phyloP scores from a whole-genome alignment of 2,113 vertebrate genomes.

The Bos indicus region DNA sequence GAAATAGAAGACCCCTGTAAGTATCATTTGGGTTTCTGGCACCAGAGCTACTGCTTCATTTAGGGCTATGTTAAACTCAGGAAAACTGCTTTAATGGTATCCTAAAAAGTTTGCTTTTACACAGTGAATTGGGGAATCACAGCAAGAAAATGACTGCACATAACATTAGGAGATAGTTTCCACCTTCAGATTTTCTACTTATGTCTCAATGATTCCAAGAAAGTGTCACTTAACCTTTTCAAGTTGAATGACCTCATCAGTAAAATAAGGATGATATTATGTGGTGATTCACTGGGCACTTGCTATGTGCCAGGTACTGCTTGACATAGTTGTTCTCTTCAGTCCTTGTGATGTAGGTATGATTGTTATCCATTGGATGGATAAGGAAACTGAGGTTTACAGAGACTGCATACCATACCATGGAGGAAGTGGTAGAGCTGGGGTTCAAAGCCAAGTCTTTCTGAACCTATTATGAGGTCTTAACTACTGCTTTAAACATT shows the following conservation, averaged over 20 bases:
- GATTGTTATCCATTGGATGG: background rate
- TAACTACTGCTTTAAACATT: background rate
- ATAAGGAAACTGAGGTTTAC: background rate
- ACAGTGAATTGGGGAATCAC: background rate
- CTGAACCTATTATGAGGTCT: background rate
- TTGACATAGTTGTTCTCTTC: background rate
- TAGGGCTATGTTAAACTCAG: background rate
- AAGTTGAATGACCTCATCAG: background rate
- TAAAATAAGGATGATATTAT: background rate
- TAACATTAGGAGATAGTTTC: background rate
- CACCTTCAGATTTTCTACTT: background rate
- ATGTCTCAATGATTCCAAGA: background rate
- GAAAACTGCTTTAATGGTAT: background rate
- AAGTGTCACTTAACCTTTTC: background rate
- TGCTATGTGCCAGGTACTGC: background rate
- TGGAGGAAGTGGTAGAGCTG: background rate
- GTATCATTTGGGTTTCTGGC: background rate
- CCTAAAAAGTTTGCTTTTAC: background rate
- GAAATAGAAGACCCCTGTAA: background rate
- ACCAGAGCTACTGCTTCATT: background rate
- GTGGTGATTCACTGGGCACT: background rate
- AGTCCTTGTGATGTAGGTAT: background rate
- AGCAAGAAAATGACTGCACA: background rate
- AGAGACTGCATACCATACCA: background rate
- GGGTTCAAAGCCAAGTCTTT: background rate